Conservation (phyloP, 1,140 invertebrate genomes). For the Hyphantria cunea region DNA sequence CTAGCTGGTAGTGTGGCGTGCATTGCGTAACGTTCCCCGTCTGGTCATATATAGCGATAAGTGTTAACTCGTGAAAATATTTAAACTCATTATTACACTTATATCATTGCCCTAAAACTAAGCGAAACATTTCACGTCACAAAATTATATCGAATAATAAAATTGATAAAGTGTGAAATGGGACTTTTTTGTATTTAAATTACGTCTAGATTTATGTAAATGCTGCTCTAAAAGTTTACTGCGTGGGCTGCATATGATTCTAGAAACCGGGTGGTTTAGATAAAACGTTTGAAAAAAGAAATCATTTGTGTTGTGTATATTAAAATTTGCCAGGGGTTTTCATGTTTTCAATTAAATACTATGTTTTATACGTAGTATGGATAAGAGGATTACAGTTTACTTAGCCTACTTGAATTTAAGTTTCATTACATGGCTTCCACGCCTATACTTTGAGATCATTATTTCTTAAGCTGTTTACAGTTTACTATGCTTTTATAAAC, state of each 20-base stretch:
- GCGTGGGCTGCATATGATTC: constrained; percentile 53
- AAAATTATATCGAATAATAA: constrained; percentile 38
- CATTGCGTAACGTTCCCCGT: constrained; percentile 35
- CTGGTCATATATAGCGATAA: constrained; percentile 15
- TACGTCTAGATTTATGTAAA: constrained; percentile 50
- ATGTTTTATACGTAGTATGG: constrained; percentile 10
- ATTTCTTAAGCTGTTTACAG: constrained; percentile 32
- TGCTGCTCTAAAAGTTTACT: constrained; percentile 50
- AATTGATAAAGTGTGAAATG: constrained; percentile 2
- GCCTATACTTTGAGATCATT: constrained; percentile 40
- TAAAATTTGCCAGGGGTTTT: constrained; percentile 1
- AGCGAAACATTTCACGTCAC: constrained; percentile 18
- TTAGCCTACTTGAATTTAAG: constrained; percentile 56
- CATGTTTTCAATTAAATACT: not conserved
- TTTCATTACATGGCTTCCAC: constrained; percentile 47
- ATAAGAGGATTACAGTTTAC: constrained; percentile 33
- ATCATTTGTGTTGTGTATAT: not conserved
- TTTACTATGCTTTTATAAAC: constrained; percentile 7
- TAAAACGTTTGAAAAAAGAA: constrained; percentile 43
- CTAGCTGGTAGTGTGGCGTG: constrained; percentile 26
- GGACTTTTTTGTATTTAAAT: constrained; percentile 38
- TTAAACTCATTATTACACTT: not conserved
- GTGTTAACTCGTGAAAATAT: constrained; percentile 31
- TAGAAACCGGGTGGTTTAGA: constrained; percentile 42
- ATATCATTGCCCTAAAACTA: no score